phyloP scores from a whole-genome alignment of 1,140 invertebrate species.

The Aphelenchoides fujianensis region DNA sequence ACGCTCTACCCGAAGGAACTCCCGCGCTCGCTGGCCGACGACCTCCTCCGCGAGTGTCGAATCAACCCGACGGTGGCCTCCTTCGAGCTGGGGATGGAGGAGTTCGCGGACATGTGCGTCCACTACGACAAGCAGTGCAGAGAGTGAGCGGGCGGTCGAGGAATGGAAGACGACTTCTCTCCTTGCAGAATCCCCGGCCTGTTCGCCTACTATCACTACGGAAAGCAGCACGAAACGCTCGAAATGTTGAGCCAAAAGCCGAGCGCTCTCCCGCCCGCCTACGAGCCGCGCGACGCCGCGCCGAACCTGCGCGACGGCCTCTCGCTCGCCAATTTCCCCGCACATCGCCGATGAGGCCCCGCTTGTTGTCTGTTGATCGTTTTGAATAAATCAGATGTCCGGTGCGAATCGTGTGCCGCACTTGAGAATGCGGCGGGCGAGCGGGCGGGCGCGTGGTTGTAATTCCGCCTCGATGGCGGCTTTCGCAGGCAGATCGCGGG shows the following conservation, averaged over 20 bases:
- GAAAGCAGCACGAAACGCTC: not conserved
- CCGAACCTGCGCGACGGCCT: not conserved
- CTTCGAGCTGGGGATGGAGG: slow-evolving; percentile 73
- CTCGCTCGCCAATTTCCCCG: not conserved
- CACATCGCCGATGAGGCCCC: too few relatives aligned
- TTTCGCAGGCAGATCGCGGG: too few relatives aligned
- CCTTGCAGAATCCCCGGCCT: not conserved
- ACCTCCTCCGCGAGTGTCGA: slow-evolving; percentile 73
- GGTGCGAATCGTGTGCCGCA: too few relatives aligned
- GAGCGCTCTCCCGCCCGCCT: not conserved
- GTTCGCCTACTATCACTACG: not conserved
- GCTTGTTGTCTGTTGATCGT: too few relatives aligned
- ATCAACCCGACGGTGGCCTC: slow-evolving; percentile 72
- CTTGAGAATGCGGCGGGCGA: too few relatives aligned
- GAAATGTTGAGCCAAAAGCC: not conserved
- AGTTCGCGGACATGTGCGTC: slow-evolving; percentile 74
- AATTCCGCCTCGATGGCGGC: too few relatives aligned
- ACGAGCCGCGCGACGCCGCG: not conserved
- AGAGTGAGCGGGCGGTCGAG: slow-evolving; percentile 37
- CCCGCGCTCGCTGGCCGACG: slow-evolving; percentile 69
- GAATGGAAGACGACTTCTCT: not conserved
- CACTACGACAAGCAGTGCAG: slow-evolving; percentile 69
- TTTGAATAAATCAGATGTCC: too few relatives aligned
- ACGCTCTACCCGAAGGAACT: slow-evolving; percentile 71
- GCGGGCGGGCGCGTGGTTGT: too few relatives aligned